Conservation (phyloP, 1,140 invertebrate species). For the Drosophila pseudoobscura region DNA sequence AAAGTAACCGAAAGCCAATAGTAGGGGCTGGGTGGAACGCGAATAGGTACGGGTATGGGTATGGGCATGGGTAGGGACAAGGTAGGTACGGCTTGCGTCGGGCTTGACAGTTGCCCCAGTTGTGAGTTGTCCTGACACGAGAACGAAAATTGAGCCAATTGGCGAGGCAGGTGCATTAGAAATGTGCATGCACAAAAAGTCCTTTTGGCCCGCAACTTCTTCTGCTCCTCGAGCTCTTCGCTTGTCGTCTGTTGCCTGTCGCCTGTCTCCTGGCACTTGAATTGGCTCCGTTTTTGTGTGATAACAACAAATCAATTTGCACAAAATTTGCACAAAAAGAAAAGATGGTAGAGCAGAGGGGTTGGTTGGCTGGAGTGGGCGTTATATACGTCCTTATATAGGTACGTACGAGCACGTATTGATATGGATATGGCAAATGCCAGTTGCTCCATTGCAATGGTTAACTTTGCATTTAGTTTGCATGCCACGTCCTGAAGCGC, state of each 20-base stretch:
- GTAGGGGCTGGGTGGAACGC: neutral
- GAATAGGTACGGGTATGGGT: neutral
- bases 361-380: slow-evolving; percentile 11
- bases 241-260: no score
- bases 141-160: slow-evolving; percentile 76
- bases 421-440: slow-evolving; percentile 69
- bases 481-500: slow-evolving; percentile 75
- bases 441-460: slow-evolving; percentile 46
- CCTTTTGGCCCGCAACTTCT: slow-evolving; percentile 1
- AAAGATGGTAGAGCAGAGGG: slow-evolving; percentile 4
- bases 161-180: slow-evolving; percentile 73
- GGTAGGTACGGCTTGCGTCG: neutral
- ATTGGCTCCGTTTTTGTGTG: slow-evolving; percentile 46
- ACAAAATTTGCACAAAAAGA: slow-evolving; percentile 73
- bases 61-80: no score
- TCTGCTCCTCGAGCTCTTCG: neutral
- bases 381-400: no score
- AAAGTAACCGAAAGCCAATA: slow-evolving; percentile 20
- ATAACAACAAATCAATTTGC: slow-evolving; percentile 82
- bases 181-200: slow-evolving; percentile 66
- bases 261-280: slow-evolving; percentile 30
- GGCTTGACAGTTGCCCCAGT: slow-evolving; percentile 73
- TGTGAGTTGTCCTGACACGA: slow-evolving; percentile 70
- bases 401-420: slow-evolving; percentile 22
- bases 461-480: slow-evolving; percentile 77